Evolutionary conservation across 2,113 vertebrate species (phyloP), one percentile per base, ranked within the genome.

Genomic region (Hyla sarda): DNA sequence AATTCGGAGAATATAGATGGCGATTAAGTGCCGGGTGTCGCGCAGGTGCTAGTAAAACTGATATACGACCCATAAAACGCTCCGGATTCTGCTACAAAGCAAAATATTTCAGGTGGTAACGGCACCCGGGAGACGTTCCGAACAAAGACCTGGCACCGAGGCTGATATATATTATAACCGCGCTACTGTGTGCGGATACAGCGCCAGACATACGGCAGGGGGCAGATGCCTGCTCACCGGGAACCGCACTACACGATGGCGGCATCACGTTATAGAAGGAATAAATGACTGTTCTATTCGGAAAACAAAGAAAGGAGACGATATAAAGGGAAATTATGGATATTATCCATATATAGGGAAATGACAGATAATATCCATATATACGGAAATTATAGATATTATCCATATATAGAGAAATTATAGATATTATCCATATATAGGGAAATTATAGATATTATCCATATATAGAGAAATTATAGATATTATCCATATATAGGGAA

Each of bases 31-130:
- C 5, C 19, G 41, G 6, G 25, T 84, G 56, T 84, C 72, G 73
- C 34, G n/a, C 19, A 16, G 41, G n/a, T 23, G 54, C 23, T 84
- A 84, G 37, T 77, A 84, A 84, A 84, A 62, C 25, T 84, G 72
- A 84, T 47, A 13, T 2, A 84, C 32, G 73, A 75, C 37, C 58
- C 83, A 84, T 77, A 65, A 84, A 84, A 77, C 47, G 28, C 69
- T 82, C 45, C 28, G 1, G 19, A 82, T 71, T 74, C 30, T 84
- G 73, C 83, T 76, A 50, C 73, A 50, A 76, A 47, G n/a, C 82
- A 69, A 75, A 84, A 75, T 84, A 32, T 84, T 47, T 84, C 54
- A 75, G 30, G 34, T n/a, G n/a, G 2, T 60, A 84, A 84, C 56
- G 14, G 47, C 72, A 28, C 72, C 32, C 82, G 1, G n/a, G 82